Evolutionary conservation across 2,888 invertebrate genomes (phyloP).

Genomic region (Leptinotarsa haldemani): DNA sequence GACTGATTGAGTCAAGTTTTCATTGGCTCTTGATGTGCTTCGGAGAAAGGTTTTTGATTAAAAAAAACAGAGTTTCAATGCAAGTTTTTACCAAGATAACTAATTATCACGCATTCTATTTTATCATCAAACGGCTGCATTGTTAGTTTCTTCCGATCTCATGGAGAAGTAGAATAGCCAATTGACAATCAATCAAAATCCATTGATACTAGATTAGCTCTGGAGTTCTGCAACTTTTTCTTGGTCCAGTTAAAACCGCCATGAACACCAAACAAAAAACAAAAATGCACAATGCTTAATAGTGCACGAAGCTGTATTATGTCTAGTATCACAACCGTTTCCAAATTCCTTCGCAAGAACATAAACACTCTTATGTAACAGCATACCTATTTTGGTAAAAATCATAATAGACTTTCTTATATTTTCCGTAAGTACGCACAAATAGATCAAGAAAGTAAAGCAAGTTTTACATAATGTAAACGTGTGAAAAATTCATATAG

Average conservation of each 20-base stretch:
- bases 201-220: not conserved
- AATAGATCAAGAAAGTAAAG: slow-evolving; percentile 51
- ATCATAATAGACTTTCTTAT: slow-evolving; percentile 36
- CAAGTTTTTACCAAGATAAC: no score
- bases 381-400: slow-evolving; percentile 20
- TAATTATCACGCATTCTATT: no score
- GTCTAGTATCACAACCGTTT: slow-evolving; percentile 15
- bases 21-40: no score
- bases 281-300: slow-evolving; percentile 1
- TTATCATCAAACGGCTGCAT: not conserved
- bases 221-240: not conserved
- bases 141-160: not conserved
- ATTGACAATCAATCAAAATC: not conserved
- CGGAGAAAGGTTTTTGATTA: no score
- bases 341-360: slow-evolving; percentile 28
- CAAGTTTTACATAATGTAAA: slow-evolving; percentile 53
- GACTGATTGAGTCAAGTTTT: no score
- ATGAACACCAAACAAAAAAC: not conserved
- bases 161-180: not conserved
- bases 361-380: slow-evolving; percentile 33
- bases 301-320: slow-evolving; percentile 20
- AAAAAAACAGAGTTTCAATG: no score
- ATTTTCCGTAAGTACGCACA: slow-evolving; percentile 43
- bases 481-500: slow-evolving; percentile 50
- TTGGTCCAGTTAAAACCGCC: not conserved